phyloP scores from a whole-genome alignment of 1,140 invertebrate species.

The Ericerus pela region DNA sequence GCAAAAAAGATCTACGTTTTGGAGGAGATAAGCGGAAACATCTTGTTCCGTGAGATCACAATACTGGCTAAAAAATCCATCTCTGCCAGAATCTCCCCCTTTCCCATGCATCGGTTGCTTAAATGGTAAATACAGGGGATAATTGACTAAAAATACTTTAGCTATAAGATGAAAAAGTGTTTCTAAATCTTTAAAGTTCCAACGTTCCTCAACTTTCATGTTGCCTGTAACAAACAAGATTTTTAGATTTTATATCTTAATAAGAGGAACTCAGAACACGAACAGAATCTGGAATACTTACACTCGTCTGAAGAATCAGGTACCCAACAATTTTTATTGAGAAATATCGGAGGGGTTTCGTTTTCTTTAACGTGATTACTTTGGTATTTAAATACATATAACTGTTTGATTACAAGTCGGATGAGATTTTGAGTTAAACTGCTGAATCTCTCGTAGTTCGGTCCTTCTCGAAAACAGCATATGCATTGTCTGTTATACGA shows the following conservation, averaged over 20 bases:
- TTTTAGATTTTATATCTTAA: background rate
- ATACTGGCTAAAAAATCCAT: conserved; percentile 41
- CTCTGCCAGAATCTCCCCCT: conserved; percentile 46
- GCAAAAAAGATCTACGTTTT: conserved; percentile 82
- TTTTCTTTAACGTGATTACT: conserved; percentile 16
- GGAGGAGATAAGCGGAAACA: conserved; percentile 71
- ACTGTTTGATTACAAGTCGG: conserved; percentile 22
- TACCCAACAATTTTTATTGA: conserved; percentile 13
- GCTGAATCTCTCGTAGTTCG: conserved; percentile 40
- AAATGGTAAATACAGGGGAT: conserved; percentile 81
- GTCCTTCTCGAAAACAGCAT: conserved; percentile 39
- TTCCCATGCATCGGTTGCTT: conserved; percentile 65
- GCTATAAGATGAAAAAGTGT: conserved; percentile 60
- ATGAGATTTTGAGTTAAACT: conserved; percentile 37
- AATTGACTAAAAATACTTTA: conserved; percentile 72
- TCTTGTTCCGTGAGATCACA: conserved; percentile 87
- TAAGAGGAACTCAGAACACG: background rate
- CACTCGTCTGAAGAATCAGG: background rate
- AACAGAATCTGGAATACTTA: background rate
- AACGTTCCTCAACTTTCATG: conserved; percentile 28
- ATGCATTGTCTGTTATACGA: conserved; percentile 34
- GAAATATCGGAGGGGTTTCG: conserved; percentile 16
- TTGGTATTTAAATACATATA: conserved; percentile 18
- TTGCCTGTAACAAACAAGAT: background rate
- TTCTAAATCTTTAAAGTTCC: conserved; percentile 59